Percentiles rank a stretch among this genome's conserved stretches.
Evolutionary conservation across 2,888 invertebrate species (phyloP).

Genomic region (Margaritifera margaritifera): DNA sequence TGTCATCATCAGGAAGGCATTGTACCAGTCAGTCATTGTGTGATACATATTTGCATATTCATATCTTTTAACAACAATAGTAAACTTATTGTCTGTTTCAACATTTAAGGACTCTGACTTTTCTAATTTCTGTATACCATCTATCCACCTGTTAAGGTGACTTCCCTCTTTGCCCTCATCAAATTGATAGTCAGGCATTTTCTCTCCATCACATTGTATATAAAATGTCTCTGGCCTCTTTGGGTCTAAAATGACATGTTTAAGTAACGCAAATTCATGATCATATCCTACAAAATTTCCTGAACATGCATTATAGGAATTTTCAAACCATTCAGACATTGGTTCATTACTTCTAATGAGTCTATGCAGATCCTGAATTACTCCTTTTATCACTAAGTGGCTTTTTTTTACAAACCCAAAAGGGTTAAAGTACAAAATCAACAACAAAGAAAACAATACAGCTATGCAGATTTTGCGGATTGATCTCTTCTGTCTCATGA

Average conservation of each 20-base stretch:
- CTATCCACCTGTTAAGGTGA: slow-evolving; percentile 29
- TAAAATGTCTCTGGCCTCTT: slow-evolving; percentile 13
- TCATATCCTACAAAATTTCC: slow-evolving; percentile 36
- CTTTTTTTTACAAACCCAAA: too few relatives aligned
- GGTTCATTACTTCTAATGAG: too few relatives aligned
- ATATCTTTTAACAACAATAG: slow-evolving; percentile 58
- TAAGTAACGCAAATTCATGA: slow-evolving; percentile 34
- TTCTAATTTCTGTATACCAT: background rate
- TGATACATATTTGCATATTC: slow-evolving; percentile 68
- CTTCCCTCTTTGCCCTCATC: slow-evolving; percentile 32
- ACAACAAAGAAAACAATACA: too few relatives aligned
- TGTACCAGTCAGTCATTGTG: slow-evolving; percentile 66
- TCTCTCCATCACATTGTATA: slow-evolving; percentile 13
- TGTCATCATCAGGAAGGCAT: slow-evolving; percentile 58
- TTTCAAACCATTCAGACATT: slow-evolving; percentile 6
- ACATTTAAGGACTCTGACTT: background rate
- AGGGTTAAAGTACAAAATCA: too few relatives aligned
- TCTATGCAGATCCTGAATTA: too few relatives aligned
- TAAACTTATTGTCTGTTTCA: background rate
- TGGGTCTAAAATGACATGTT: slow-evolving; percentile 30
- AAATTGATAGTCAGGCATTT: slow-evolving; percentile 17
- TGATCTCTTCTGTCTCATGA: too few relatives aligned
- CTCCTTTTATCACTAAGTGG: too few relatives aligned
- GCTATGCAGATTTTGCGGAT: too few relatives aligned
- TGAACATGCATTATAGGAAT: slow-evolving; percentile 16